Conservation (phyloP, 35 echinoderm and acorn worm genomes). For the Stichopus chloronotus region DNA sequence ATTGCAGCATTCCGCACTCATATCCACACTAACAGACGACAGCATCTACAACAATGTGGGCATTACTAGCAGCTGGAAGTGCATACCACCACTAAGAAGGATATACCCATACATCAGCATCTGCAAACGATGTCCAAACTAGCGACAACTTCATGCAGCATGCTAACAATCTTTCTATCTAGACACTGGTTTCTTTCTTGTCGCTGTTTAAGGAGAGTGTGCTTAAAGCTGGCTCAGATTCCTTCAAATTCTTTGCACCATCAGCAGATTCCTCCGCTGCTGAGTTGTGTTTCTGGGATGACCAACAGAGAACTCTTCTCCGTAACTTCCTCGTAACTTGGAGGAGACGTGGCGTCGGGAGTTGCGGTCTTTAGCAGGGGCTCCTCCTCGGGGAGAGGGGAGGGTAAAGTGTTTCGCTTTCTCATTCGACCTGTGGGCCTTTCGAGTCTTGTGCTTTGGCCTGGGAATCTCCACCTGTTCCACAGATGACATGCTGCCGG, state of each 20-base stretch:
- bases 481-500: constrained; percentile 45
- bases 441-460: constrained; percentile 34
- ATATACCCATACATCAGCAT: no score
- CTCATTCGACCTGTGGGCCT: neutral
- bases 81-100: no score
- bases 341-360: neutral
- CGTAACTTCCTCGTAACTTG: constrained; percentile 50
- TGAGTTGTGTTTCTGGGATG: neutral
- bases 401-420: constrained; percentile 1
- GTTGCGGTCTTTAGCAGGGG: constrained; percentile 9
- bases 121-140: no score
- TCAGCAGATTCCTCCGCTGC: neutral
- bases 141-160: no score
- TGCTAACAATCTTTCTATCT: neutral
- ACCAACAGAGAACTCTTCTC: neutral
- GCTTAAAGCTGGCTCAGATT: neutral
- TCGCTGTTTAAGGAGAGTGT: constrained; percentile 33
- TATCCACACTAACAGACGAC: no score
- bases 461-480: constrained; percentile 30
- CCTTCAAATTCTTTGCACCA: constrained; percentile 2
- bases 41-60: no score
- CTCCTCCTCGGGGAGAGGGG: constrained; percentile 28
- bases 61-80: no score
- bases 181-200: constrained; percentile 53
- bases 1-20: no score